Base-by-base conservation (phyloP, 2,113 vertebrate species). In the Drymodes brunneopygia region DNA sequence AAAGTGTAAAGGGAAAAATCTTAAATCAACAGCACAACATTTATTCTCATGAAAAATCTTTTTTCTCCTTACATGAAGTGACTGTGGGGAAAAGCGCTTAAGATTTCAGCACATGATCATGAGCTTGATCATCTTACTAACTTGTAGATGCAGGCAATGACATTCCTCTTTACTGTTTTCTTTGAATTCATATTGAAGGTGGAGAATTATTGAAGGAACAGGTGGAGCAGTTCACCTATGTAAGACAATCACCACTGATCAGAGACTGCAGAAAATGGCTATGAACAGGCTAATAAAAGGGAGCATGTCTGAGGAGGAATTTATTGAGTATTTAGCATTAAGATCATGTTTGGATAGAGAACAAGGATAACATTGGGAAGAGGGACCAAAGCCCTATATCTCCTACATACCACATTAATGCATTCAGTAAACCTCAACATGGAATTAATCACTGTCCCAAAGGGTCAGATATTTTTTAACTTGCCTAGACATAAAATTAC, bases 281-380 rank as follows among this genome's bases (percentile, higher is more conserved):
- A 38, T 0, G 0, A 69, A 56, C 2, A 33, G 20, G 2, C 2
- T 86, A 31, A 21, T 51, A 65, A 69, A 85, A 58, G 17, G 2
- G 5, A 10, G 1, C 12, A 16, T 2, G 3, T 28, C 15, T 65
- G 50, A 74, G 22, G 15, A 35, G 56, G 2, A 14, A 50, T 50
- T 58, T 13, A 12, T 38, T 80, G 33, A 72, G 18, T 69, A 73
- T 77, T 91, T 60, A 77, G 5, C 16, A 65, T 81, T 51, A 80
- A 8, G 19, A 28, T 3, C 9, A 31, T 22, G 3, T 38, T 44
- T 83, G 10, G 11, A 60, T 61, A 61, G 77, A 83, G 35, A 80
- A 62, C 3, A 85, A 67, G 29, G 27, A 27, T 11, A 69, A 18
- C 21, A 58, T 3, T 47, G 3, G 23, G 16, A 64, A 86, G 29